Percentiles rank a stretch among this genome's conserved stretches.
Conservation (phyloP, 1,140 invertebrate genomes). For the Araneus ventricosus region DNA sequence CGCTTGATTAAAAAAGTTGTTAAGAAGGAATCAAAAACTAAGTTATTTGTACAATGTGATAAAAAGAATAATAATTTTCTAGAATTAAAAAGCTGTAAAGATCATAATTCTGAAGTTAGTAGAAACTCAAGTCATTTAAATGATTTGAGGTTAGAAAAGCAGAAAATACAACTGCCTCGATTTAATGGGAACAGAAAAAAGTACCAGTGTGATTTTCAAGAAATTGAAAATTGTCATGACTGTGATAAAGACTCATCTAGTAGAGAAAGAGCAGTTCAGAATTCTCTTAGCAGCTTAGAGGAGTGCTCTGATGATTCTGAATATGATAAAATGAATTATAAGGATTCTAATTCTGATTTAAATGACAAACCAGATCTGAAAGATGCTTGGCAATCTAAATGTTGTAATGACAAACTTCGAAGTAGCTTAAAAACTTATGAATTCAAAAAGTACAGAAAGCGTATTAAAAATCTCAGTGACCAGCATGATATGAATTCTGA, state of each 20-base stretch:
- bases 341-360: not conserved
- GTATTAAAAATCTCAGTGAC: not conserved
- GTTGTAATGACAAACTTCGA: not conserved
- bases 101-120: slow-evolving; percentile 14
- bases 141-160: not conserved
- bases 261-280: not conserved
- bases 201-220: not conserved
- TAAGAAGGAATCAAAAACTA: slow-evolving; percentile 40
- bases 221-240: not conserved
- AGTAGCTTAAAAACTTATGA: slow-evolving; percentile 36
- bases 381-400: not conserved
- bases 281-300: not conserved
- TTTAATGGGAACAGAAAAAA: slow-evolving; percentile 37
- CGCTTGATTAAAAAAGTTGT: slow-evolving; percentile 46
- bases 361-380: not conserved
- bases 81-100: not conserved
- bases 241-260: slow-evolving; percentile 34
- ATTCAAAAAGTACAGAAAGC: slow-evolving; percentile 35
- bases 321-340: not conserved
- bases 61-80: slow-evolving; percentile 29
- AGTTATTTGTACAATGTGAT: slow-evolving; percentile 11
- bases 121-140: not conserved
- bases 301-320: not conserved
- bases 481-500: not conserved
- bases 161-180: slow-evolving; percentile 8